Evolutionary conservation across 2,797 vertebrate genomes (phyloP).

Genomic region (Brachyrhaphis roseni): DNA sequence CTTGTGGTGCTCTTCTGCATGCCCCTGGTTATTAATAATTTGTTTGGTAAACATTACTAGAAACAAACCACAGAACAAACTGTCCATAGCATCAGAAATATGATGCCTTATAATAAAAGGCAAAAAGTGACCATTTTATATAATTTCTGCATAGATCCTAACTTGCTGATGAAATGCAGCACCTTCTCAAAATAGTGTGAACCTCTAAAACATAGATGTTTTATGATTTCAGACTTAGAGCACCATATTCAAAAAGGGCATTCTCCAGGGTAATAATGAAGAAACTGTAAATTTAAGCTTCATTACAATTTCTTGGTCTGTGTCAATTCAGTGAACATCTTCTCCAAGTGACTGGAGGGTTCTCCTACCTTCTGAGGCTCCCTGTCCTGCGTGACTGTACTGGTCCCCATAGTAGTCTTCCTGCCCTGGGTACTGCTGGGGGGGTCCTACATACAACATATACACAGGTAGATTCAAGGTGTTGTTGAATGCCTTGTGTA

Average conservation of each 20-base stretch:
- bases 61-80: not conserved
- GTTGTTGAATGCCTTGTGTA: conserved; percentile 74
- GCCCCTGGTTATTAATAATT: not conserved
- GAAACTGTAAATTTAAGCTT: conserved; percentile 53
- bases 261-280: conserved; percentile 62
- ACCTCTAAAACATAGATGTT: conserved; percentile 11
- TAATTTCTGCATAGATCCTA: not conserved
- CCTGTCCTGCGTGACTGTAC: conserved; percentile 99
- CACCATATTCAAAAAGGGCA: conserved; percentile 36
- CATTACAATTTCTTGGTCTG: conserved; percentile 66
- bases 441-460: conserved; percentile 95
- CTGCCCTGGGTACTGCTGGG: conserved; percentile 99
- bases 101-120: too few relatives aligned
- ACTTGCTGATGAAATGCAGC: conserved; percentile 4
- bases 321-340: conserved; percentile 49
- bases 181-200: not conserved
- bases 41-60: not conserved
- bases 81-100: not conserved
- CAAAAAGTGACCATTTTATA: not conserved
- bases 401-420: conserved; percentile 99
- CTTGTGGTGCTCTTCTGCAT: not conserved
- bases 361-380: conserved; percentile 97
- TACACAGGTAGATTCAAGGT: conserved; percentile 84
- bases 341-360: conserved; percentile 66
- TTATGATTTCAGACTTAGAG: conserved; percentile 5